A percentile compares a stretch with the other conserved stretches of the same genome.
Evolutionary conservation across 2,888 invertebrate genomes (phyloP).

Genomic region (Ichneumon xanthorius): DNA sequence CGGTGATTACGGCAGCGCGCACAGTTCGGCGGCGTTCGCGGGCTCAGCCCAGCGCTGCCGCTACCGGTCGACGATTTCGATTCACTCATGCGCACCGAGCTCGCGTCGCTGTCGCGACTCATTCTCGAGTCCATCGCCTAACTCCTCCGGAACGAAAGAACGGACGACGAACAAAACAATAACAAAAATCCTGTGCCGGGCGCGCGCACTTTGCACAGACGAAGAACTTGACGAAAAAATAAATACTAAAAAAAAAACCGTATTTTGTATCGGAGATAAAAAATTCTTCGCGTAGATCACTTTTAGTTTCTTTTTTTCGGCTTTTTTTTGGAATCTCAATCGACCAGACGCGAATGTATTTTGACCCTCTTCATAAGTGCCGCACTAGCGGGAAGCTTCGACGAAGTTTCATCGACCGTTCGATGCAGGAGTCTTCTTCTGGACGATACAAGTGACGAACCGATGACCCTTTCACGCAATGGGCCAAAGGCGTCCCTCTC

Average conservation of each 20-base stretch:
- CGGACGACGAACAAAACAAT: not conserved
- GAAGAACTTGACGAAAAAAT: not conserved
- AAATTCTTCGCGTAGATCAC: not conserved
- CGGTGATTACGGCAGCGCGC: conserved; percentile 97
- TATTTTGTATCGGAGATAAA: not conserved
- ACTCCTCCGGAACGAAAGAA: not conserved
- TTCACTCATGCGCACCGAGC: conserved; percentile 57
- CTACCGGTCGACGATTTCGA: conserved; percentile 51
- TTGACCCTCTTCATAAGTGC: conserved; percentile 2
- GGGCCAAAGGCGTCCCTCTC: conserved; percentile 35
- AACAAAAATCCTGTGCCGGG: not conserved
- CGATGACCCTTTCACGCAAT: not conserved
- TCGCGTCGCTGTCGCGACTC: conserved; percentile 65
- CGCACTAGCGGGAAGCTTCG: not conserved
- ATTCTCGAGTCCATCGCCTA: conserved; percentile 61
- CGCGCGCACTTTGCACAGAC: not conserved
- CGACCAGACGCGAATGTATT: not conserved
- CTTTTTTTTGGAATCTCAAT: not conserved
- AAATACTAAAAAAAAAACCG: not conserved
- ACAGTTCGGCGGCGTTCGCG: conserved; percentile 91
- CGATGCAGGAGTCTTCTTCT: conserved; percentile 34
- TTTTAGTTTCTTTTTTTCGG: not conserved
- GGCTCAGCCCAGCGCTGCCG: conserved; percentile 55
- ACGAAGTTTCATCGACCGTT: conserved; percentile 21
- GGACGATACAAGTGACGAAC: not conserved